A percentile compares a stretch with the other conserved stretches of the same genome.
Conservation (phyloP, 2,113 vertebrate genomes). For the Aptenodytes forsteri region DNA sequence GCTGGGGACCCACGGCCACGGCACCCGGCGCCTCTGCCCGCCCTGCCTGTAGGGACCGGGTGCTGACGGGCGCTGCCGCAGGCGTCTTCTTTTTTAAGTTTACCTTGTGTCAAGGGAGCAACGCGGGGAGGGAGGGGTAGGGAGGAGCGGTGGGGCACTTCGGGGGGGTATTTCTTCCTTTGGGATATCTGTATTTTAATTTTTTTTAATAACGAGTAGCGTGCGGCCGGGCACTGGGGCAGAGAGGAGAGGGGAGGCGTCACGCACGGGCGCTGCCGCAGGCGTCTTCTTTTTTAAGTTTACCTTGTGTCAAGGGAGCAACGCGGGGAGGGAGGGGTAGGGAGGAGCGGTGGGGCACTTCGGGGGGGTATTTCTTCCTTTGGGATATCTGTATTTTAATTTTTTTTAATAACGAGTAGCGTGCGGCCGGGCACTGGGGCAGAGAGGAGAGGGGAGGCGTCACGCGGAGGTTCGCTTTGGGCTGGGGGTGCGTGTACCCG, state of each 20-base stretch:
- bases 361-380: background rate
- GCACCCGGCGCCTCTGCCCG: background rate
- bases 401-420: constrained; percentile 71
- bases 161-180: background rate
- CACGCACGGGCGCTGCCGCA: constrained; percentile 12
- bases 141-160: background rate
- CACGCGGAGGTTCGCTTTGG: constrained; percentile 1
- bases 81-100: constrained; percentile 56
- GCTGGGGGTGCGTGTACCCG: background rate
- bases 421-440: constrained; percentile 6
- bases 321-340: constrained; percentile 17
- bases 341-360: background rate
- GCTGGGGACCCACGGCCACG: background rate
- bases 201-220: constrained; percentile 71
- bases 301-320: constrained; percentile 87
- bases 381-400: constrained; percentile 62
- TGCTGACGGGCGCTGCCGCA: background rate
- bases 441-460: background rate
- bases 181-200: constrained; percentile 62
- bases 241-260: background rate
- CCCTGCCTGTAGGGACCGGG: background rate
- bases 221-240: constrained; percentile 6
- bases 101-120: constrained; percentile 87
- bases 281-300: constrained; percentile 66
- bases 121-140: constrained; percentile 17